phyloP scores from a whole-genome alignment of 2,888 invertebrate genomes.

The Elegia similella region DNA sequence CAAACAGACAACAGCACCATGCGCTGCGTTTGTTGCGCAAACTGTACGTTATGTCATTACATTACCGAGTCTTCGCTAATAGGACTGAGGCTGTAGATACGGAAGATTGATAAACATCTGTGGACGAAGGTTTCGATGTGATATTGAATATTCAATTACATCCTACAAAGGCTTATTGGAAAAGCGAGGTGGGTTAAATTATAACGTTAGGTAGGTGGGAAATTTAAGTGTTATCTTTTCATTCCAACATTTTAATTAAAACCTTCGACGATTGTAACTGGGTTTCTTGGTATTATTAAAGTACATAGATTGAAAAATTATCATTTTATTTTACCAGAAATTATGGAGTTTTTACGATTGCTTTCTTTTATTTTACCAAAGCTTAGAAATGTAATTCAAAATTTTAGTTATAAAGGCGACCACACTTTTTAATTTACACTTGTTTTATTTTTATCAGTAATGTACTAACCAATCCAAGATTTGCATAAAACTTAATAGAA shows the following conservation, averaged over 20 bases:
- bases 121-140: conserved; percentile 7
- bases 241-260: not conserved
- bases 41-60: conserved; percentile 29
- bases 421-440: too few relatives aligned
- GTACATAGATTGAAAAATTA: too few relatives aligned
- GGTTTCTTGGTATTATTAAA: not conserved
- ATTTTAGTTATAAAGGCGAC: too few relatives aligned
- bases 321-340: too few relatives aligned
- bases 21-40: conserved; percentile 23
- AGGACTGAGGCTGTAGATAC: conserved; percentile 1
- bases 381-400: too few relatives aligned
- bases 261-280: not conserved
- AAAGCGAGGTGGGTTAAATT: not conserved
- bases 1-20: conserved; percentile 22
- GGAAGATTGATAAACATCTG: conserved; percentile 6
- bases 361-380: too few relatives aligned
- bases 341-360: too few relatives aligned
- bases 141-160: conserved; percentile 10
- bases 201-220: conserved; percentile 10
- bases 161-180: not conserved
- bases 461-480: too few relatives aligned
- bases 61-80: conserved; percentile 26
- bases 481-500: too few relatives aligned
- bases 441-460: too few relatives aligned
- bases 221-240: not conserved